A percentile compares a stretch with the other conserved stretches of the same genome.
Conservation (phyloP, 1,140 invertebrate species). For the Mya arenaria region DNA sequence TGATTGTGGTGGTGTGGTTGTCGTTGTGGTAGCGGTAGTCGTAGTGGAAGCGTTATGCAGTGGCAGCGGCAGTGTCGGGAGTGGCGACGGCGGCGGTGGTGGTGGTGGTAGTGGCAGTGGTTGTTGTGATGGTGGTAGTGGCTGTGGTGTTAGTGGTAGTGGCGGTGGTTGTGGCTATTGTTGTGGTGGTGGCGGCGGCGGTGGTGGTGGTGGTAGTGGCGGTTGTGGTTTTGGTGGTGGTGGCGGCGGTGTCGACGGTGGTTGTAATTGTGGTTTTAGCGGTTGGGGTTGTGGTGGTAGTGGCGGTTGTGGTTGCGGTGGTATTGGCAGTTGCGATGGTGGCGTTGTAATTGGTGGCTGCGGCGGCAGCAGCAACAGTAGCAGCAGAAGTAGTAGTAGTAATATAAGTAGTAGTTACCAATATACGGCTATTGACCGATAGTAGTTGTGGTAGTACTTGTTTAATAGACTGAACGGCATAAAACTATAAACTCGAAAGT, state of each 20-base stretch:
- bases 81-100: not conserved
- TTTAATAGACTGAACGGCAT: too few species aligned
- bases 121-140: not conserved
- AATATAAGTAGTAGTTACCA: too few species aligned
- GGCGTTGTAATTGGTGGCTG: too few species aligned
- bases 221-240: not conserved
- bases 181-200: too few species aligned
- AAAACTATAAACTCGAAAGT: too few species aligned
- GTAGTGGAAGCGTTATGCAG: not conserved
- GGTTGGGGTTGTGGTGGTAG: not conserved
- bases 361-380: too few species aligned
- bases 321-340: not conserved
- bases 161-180: not conserved
- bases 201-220: not conserved
- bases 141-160: not conserved
- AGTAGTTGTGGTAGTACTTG: too few species aligned
- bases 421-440: too few species aligned
- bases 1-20: not conserved
- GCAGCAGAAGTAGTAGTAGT: too few species aligned
- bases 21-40: not conserved
- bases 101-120: not conserved
- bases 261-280: too few species aligned
- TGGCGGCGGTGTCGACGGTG: too few species aligned
- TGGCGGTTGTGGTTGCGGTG: not conserved
- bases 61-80: not conserved